These are phyloP conservation scores for Agapornis canus DNA, from an alignment of 2,797 vertebrate genomes.

Conservation along the genomic window DNA sequence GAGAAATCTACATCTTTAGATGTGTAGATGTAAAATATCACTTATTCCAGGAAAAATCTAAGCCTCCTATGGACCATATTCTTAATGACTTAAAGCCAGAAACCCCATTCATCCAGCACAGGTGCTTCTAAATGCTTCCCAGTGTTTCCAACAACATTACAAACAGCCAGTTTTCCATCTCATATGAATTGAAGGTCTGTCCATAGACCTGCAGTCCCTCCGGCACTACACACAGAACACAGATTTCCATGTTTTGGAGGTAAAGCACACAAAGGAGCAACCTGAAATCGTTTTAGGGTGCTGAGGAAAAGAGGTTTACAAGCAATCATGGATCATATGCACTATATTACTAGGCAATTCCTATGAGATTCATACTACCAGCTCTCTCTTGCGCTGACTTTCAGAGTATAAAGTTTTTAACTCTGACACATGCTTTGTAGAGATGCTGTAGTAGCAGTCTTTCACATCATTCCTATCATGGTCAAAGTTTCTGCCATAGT, in stretches of 20 bases:
- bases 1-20: background rate
- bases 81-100: background rate
- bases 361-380: background rate
- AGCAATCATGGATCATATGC: background rate
- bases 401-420: background rate
- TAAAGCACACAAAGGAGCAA: background rate
- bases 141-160: background rate
- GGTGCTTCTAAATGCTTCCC: background rate
- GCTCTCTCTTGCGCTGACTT: background rate
- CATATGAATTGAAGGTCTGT: background rate
- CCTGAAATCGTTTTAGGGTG: background rate
- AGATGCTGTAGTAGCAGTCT: background rate
- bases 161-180: background rate
- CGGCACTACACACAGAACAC: rapidly evolving
- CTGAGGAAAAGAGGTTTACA: background rate
- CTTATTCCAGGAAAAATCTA: background rate
- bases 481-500: background rate
- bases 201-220: background rate
- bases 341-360: background rate
- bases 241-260: background rate
- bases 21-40: background rate
- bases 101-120: background rate
- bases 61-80: background rate
- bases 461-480: background rate
- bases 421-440: background rate